Conservation (phyloP, 2,888 invertebrate genomes). For the Aradus depressus region DNA sequence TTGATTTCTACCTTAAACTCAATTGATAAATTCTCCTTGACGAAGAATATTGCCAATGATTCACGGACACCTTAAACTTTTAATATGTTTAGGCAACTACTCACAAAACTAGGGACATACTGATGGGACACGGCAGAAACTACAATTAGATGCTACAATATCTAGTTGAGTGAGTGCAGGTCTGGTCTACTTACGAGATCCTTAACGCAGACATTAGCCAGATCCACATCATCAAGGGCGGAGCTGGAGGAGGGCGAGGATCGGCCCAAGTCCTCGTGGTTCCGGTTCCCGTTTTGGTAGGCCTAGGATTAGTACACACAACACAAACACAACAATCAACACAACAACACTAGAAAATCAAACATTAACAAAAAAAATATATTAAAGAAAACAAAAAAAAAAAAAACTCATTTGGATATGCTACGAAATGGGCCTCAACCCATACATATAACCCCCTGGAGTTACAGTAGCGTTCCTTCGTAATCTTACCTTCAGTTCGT, state of each 20-base stretch:
- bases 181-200: constrained; percentile 56
- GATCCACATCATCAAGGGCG: constrained; percentile 40
- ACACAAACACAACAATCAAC: constrained; percentile 21
- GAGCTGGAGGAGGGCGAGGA: constrained; percentile 15
- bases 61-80: too few species aligned
- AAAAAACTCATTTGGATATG: neutral
- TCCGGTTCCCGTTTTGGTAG: constrained; percentile 16
- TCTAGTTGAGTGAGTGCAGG: too few species aligned
- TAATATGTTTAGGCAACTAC: too few species aligned
- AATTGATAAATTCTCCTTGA: too few species aligned
- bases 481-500: too few species aligned
- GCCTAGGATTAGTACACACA: constrained; percentile 4
- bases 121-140: too few species aligned
- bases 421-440: neutral
- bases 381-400: neutral
- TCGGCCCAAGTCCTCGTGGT: constrained; percentile 16
- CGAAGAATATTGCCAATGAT: too few species aligned
- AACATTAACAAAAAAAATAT: neutral
- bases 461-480: too few species aligned
- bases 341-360: too few species aligned
- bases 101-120: too few species aligned
- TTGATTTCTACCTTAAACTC: too few species aligned
- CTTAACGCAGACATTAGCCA: constrained; percentile 52
- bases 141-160: too few species aligned
- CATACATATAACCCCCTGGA: neutral